Percentiles rank a stretch among this genome's conserved stretches.
Conservation (phyloP, 2,888 invertebrate species). For the Trachelus tabidus region DNA sequence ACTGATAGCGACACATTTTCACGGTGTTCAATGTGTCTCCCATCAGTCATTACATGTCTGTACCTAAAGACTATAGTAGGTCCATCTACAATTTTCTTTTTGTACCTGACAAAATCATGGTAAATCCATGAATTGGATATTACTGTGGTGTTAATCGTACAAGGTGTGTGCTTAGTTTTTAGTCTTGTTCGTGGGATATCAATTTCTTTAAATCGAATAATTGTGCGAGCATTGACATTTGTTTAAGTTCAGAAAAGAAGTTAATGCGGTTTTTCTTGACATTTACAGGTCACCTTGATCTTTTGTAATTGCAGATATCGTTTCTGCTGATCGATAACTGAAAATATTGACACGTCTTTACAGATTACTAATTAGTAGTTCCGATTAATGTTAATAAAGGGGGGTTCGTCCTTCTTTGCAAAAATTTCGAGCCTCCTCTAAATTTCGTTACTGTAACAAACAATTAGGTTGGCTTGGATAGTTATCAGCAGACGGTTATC, state of each 20-base stretch:
- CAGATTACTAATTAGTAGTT: too few species aligned
- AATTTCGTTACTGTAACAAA: background rate
- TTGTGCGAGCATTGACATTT: background rate
- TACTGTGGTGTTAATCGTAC: background rate
- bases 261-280: background rate
- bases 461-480: background rate
- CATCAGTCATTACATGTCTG: background rate
- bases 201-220: background rate
- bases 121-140: background rate
- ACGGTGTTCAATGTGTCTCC: background rate
- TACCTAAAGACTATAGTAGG: background rate
- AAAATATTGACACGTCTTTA: too few species aligned
- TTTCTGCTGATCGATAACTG: too few species aligned
- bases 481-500: background rate
- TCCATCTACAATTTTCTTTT: background rate
- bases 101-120: background rate
- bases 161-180: background rate
- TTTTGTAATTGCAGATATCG: background rate
- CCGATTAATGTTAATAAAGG: too few species aligned
- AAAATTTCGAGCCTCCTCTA: too few species aligned
- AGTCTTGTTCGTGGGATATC: too few species aligned
- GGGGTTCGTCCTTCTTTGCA: too few species aligned
- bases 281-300: background rate
- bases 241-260: background rate
- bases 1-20: too few species aligned